phyloP scores from a whole-genome alignment of 2,113 vertebrate genomes.

The Microcebus murinus region DNA sequence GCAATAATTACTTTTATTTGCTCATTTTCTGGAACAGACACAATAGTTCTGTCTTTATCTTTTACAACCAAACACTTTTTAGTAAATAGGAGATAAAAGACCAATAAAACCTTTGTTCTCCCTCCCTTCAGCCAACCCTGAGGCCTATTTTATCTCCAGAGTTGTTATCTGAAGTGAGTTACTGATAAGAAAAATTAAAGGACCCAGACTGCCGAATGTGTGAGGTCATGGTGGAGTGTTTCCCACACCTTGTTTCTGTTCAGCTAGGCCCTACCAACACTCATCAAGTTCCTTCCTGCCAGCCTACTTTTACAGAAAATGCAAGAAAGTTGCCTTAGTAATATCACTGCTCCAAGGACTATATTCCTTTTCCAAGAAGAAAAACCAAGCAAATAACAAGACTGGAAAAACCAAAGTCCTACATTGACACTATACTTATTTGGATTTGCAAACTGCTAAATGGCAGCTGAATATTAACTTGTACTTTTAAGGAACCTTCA shows the following conservation, averaged over 20 bases:
- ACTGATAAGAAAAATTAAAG: slow-evolving; percentile 82
- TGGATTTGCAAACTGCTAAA: background rate
- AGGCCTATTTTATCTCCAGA: slow-evolving; percentile 76
- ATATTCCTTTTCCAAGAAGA: slow-evolving; percentile 18
- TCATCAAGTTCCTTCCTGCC: background rate
- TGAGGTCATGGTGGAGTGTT: slow-evolving; percentile 67
- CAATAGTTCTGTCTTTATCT: slow-evolving; percentile 57
- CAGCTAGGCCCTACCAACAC: background rate
- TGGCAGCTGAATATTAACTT: background rate
- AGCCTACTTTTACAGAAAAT: background rate
- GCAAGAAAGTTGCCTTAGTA: background rate
- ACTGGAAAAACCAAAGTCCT: slow-evolving; percentile 1
- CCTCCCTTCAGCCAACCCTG: slow-evolving; percentile 43
- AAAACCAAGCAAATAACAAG: background rate
- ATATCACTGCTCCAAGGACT: background rate
- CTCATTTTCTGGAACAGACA: slow-evolving; percentile 51
- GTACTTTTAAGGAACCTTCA: background rate
- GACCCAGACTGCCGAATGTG: slow-evolving; percentile 45
- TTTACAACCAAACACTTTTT: slow-evolving; percentile 77
- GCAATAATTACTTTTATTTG: slow-evolving; percentile 69
- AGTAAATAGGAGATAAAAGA: slow-evolving; percentile 73
- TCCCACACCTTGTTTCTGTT: slow-evolving; percentile 43
- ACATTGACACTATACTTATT: background rate
- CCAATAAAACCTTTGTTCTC: slow-evolving; percentile 67
- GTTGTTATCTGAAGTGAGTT: slow-evolving; percentile 79